Conservation (phyloP, 2,797 vertebrate species). For the Picus viridis region DNA sequence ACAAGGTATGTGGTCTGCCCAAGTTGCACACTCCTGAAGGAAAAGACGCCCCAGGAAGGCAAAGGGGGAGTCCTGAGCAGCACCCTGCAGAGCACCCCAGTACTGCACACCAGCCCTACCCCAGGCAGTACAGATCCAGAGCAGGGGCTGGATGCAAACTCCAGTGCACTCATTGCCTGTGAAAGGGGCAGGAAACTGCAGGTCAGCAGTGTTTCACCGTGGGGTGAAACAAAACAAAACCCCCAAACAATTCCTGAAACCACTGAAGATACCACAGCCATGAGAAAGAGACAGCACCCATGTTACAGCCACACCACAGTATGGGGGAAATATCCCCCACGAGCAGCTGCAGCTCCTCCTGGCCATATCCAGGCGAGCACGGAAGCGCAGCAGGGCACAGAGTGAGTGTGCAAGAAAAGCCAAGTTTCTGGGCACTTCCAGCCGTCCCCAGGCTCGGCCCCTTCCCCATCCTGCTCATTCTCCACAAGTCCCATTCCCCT, state of each 20-base stretch:
- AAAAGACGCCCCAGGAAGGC: background rate
- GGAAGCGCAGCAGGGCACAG: background rate
- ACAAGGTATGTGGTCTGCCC: background rate
- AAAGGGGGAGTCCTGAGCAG: background rate
- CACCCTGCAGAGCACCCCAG: background rate
- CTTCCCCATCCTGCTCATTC: background rate
- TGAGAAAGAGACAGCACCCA: background rate
- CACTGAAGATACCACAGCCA: background rate
- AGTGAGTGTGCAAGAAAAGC: background rate
- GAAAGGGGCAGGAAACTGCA: background rate
- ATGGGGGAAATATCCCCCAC: background rate
- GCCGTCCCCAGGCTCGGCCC: background rate
- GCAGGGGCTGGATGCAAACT: accelerated
- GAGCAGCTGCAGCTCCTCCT: background rate
- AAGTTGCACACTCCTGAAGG: accelerated
- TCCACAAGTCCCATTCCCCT: background rate
- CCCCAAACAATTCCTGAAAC: background rate
- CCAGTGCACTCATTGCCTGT: accelerated
- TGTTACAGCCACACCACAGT: background rate
- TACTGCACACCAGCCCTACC: accelerated
- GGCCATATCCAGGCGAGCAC: accelerated
- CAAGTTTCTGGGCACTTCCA: background rate
- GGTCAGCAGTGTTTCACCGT: accelerated
- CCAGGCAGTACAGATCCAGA: background rate
- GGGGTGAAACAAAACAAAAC: accelerated